phyloP scores from a whole-genome alignment of 2,888 invertebrate genomes.

The Horisme vitalbata region DNA sequence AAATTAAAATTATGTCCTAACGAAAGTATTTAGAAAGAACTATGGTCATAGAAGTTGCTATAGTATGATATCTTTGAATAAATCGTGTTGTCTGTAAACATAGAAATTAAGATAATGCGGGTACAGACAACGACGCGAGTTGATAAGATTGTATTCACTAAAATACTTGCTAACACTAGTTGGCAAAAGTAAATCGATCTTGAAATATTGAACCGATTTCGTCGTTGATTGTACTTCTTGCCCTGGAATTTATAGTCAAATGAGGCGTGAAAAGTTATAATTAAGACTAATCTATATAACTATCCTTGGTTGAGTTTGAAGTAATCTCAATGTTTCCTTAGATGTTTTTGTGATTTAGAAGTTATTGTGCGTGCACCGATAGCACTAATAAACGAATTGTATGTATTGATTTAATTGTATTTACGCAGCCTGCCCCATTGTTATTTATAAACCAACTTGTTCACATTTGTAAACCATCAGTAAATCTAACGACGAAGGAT shows the following conservation, averaged over 20 bases:
- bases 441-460: not conserved
- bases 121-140: constrained; percentile 29
- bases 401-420: not conserved
- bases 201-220: constrained; percentile 13
- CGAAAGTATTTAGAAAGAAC: not conserved
- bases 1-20: not conserved
- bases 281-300: not conserved
- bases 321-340: constrained; percentile 8
- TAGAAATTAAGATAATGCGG: constrained; percentile 30
- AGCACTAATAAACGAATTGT: not conserved
- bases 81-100: constrained; percentile 35
- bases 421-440: constrained; percentile 6
- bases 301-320: constrained; percentile 1
- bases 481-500: not conserved
- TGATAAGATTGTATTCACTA: not conserved
- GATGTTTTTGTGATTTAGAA: constrained; percentile 12
- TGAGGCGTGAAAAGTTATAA: constrained; percentile 6
- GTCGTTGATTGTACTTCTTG: constrained; percentile 31
- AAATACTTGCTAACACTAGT: not conserved
- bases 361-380: constrained; percentile 3
- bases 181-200: no score
- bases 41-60: constrained; percentile 14
- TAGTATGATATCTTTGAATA: no score
- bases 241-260: constrained; percentile 27
- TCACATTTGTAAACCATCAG: not conserved